Evolutionary conservation across 2,888 invertebrate genomes (phyloP), one percentile per base, ranked within the genome.

Genomic region (Subacronicta megacephala): DNA sequence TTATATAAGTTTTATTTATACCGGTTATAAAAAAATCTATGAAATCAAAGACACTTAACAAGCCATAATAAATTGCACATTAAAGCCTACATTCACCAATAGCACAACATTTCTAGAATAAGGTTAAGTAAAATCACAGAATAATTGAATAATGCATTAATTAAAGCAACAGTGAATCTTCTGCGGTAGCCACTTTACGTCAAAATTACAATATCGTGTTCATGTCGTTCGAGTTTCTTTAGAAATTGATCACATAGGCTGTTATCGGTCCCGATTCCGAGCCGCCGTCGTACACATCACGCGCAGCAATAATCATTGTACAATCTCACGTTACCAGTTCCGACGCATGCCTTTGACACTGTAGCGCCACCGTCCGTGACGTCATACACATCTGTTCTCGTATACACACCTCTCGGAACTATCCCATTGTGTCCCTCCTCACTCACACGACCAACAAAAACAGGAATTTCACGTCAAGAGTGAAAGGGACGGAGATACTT

Each of bases 401-500:
- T 20, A 33, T 33, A 46, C 47, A 70, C 62, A 69, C 51, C 45
- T 40, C 44, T n/a, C 45, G 33, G 41, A 62, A 58, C 45, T 58
- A 53, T 53, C 29, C 43, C 17, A 72, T 51, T 57, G 62, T 66
- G 35, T 31, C 36, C 46, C 33, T 3, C 78, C 78, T 76, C 73
- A 35, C 59, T 80, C 67, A 49, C 62, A 62, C 77, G 45, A 35
- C 7, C 20, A 10, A 51, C 46, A 33, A 10, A 40, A 49, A 40
- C 46, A 37, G 17, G 62, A 63, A 67, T 61, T 56, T 33, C 16
- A 31, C 5, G 47, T 41, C 46, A 49, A 47, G 65, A 47, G 49
- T 26, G 68, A 80, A 61, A 29, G 66, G 40, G 80, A 78, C 17
- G 36, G 43, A 60, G 50, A 71, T 72, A 80, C 76, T 73, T 80